Base-by-base conservation (phyloP, 2,888 invertebrate genomes). In the Meandrusa payeni region DNA sequence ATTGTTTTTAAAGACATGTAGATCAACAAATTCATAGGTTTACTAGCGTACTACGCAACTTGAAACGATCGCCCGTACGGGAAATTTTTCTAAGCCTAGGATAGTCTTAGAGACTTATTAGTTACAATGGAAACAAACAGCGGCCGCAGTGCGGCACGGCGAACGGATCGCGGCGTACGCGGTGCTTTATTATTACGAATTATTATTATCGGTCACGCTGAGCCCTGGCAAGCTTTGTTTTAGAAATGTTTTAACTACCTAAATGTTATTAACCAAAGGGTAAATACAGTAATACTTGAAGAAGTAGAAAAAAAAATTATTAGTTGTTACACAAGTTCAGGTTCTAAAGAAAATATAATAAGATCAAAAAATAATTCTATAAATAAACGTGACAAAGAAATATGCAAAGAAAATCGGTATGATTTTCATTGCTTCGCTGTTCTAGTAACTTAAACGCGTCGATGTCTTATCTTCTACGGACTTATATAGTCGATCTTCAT, bases 181-280 rank as follows among this genome's bases (percentile, higher is more conserved):
- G 51, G 33, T 46, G 32, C 48, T 51, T 50, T 56, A 51, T 52
- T 49, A 53, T 52, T 51, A 33, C 12, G 34, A 45, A 40, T 45
- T 45, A 40, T 45, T 40, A 45, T 31, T 40, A 45, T 34, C 22
- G 38, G 22, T 27, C 38, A 43, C 24, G 22, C 26, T 19, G 22
- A 5, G n/a, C 6, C 13, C 13, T 5, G 15, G 38, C 33, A 44
- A 22, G 33, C 44, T 33, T 44, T 38, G 32, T 43, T 43, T 43
- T 10, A 43, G 17, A 33, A 20, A 12, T 33, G 33, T 34, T 34
- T 27, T 19, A 32, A 32, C n/a, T n/a, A n/a, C n/a, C n/a, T 32
- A 34, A 41, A 33, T 33, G 27, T 33, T 41, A 41, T 33, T 26
- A 41, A 32, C 10, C 7, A 19, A 11, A 15, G 13, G 6, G n/a